Percentiles rank a stretch among this genome's conserved stretches.
These are phyloP conservation scores for Rhizomys pruinosus DNA, from an alignment of 2,113 vertebrate genomes.

Conservation along the genomic window DNA sequence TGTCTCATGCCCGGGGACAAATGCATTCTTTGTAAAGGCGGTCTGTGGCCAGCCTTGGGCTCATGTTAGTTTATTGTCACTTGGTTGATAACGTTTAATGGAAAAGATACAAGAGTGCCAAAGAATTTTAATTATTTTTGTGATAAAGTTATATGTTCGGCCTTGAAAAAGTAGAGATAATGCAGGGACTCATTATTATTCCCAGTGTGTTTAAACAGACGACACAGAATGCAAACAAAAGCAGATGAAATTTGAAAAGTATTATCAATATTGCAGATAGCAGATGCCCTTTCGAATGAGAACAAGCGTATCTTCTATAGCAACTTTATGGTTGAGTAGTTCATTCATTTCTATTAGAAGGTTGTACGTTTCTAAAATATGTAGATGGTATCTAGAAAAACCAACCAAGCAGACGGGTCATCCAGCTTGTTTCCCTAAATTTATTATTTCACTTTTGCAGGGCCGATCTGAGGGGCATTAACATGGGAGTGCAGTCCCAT, in stretches of 20 bases:
- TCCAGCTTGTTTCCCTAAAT: slow-evolving; percentile 92
- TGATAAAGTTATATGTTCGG: slow-evolving; percentile 99
- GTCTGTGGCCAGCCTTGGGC: slow-evolving; percentile 93
- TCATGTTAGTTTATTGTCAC: slow-evolving; percentile 96
- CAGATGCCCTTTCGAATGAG: slow-evolving; percentile 99
- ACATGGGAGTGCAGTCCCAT: slow-evolving; percentile 85
- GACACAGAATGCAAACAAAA: slow-evolving; percentile 99
- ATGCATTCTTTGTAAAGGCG: slow-evolving; percentile 90
- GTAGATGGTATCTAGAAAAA: slow-evolving; percentile 92
- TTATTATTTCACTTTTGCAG: slow-evolving; percentile 90
- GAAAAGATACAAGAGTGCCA: slow-evolving; percentile 99
- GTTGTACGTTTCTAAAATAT: slow-evolving; percentile 96
- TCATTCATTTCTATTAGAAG: slow-evolving; percentile 99
- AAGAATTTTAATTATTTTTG: slow-evolving; percentile 99
- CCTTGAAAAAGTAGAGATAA: slow-evolving; percentile 99
- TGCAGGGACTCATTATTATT: slow-evolving; percentile 99
- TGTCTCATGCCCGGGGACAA: slow-evolving; percentile 89
- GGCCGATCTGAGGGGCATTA: slow-evolving; percentile 87
- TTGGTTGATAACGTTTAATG: slow-evolving; percentile 98
- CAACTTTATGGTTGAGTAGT: slow-evolving; percentile 99
- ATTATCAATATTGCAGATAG: slow-evolving; percentile 99
- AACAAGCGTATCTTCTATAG: slow-evolving; percentile 98
- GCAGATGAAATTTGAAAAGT: slow-evolving; percentile 99
- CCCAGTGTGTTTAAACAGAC: slow-evolving; percentile 99
- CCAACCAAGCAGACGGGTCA: slow-evolving; percentile 92